Percentiles rank a stretch among this genome's conserved stretches.
These are phyloP conservation scores for Physeter macrocephalus DNA, from an alignment of 2,113 vertebrate species.

Conservation along the genomic window DNA sequence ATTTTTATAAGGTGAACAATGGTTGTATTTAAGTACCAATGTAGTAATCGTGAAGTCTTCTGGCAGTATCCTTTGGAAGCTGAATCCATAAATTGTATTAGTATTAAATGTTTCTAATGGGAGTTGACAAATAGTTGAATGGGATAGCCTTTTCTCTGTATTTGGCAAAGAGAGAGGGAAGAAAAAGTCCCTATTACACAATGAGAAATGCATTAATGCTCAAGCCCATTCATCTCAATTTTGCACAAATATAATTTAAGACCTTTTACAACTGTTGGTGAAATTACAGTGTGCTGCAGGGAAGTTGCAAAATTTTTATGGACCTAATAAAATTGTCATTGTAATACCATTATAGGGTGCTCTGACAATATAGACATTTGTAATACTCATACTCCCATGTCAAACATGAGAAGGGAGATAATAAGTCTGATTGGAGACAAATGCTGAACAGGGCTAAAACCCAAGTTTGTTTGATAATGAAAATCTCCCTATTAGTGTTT, in stretches of 20 bases:
- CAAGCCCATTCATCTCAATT: conserved; percentile 90
- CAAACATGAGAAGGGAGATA: conserved; percentile 70
- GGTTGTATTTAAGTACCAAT: conserved; percentile 87
- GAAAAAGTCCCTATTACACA: conserved; percentile 87
- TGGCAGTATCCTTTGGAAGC: conserved; percentile 94
- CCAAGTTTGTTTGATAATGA: conserved; percentile 38
- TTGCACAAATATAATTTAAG: conserved; percentile 91
- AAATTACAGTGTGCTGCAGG: conserved; percentile 90
- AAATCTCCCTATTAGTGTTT: conserved; percentile 43
- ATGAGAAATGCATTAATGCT: conserved; percentile 85
- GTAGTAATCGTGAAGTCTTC: conserved; percentile 85
- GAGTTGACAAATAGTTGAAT: conserved; percentile 98
- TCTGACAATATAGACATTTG: conserved; percentile 77
- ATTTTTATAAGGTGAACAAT: conserved; percentile 91
- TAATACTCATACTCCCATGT: conserved; percentile 64
- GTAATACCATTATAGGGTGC: conserved; percentile 78
- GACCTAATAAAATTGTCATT: conserved; percentile 89
- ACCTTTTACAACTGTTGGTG: conserved; percentile 88
- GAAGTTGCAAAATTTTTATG: conserved; percentile 93
- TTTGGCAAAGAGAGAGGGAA: conserved; percentile 85
- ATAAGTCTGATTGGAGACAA: conserved; percentile 68
- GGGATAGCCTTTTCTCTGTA: conserved; percentile 86
- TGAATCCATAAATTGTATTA: conserved; percentile 93
- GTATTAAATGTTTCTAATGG: conserved; percentile 97
- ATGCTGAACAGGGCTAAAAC: conserved; percentile 66